A percentile compares a stretch with the other conserved stretches of the same genome.
phyloP scores from a whole-genome alignment of 2,113 vertebrate species.

The Chunga burmeisteri region DNA sequence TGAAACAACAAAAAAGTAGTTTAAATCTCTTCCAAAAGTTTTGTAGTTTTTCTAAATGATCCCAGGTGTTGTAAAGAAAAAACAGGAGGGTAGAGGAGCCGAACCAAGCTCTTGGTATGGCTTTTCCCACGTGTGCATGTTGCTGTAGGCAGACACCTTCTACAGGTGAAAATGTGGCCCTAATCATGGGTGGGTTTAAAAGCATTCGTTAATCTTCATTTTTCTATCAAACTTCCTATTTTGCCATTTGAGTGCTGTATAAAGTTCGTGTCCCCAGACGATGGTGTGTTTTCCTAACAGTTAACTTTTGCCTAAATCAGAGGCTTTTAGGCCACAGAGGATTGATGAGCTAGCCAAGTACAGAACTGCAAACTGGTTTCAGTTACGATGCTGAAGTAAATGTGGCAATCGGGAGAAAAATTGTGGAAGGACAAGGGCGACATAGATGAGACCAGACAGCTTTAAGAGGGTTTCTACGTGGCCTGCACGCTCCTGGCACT shows the following conservation, averaged over 20 bases:
- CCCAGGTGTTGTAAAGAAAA: neutral
- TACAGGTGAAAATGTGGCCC: neutral
- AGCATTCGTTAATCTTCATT: neutral
- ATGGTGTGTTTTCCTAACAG: neutral
- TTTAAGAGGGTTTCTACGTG: neutral
- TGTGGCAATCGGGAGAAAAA: neutral
- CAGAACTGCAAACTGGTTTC: neutral
- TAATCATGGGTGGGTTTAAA: neutral
- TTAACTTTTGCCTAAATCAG: neutral
- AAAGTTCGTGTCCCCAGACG: neutral
- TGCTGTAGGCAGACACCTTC: neutral
- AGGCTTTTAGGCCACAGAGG: neutral
- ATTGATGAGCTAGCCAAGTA: neutral
- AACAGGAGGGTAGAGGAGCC: neutral
- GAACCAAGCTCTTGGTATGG: neutral
- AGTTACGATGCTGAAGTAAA: neutral
- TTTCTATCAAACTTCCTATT: neutral
- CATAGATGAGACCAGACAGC: neutral
- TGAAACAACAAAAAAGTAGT: neutral
- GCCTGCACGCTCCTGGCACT: rapidly evolving
- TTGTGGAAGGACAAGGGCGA: rapidly evolving
- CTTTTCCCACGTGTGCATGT: rapidly evolving
- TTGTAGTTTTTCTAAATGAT: neutral
- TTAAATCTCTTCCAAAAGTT: neutral
- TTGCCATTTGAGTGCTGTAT: neutral